Evolutionary conservation across 2,113 vertebrate genomes (phyloP).

Genomic region (Corydoras maculifer): DNA sequence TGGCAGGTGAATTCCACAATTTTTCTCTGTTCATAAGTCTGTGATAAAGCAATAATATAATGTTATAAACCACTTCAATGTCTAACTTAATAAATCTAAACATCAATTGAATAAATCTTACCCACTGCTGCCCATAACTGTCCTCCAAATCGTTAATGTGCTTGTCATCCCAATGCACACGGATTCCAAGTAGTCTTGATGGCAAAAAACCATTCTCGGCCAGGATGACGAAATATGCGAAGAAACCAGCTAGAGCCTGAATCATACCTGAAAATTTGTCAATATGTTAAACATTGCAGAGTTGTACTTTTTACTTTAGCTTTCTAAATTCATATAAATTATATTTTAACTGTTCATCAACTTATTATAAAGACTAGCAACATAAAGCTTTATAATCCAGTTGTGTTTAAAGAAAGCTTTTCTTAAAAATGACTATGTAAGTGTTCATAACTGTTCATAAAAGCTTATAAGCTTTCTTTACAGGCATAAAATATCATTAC

Average conservation of each 20-base stretch:
- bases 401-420: no score
- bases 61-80: background rate
- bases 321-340: no score
- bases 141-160: slow-evolving; percentile 76
- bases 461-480: no score
- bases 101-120: slow-evolving; percentile 45
- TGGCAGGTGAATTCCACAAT: slow-evolving; percentile 86
- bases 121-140: slow-evolving; percentile 61
- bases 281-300: no score
- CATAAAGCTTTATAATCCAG: no score
- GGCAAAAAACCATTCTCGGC: slow-evolving; percentile 57
- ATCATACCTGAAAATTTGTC: slow-evolving; percentile 71
- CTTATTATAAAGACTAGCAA: no score
- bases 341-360: no score
- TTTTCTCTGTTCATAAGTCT: slow-evolving; percentile 83
- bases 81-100: background rate
- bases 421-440: no score
- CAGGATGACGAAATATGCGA: slow-evolving; percentile 59
- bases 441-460: no score
- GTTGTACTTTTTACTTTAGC: no score
- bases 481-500: no score
- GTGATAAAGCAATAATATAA: slow-evolving; percentile 6
- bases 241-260: slow-evolving; percentile 81
- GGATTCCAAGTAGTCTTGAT: slow-evolving; percentile 65
- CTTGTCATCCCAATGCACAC: slow-evolving; percentile 75